Conservation (phyloP, 2,888 invertebrate genomes). For the Nomada ruficornis region DNA sequence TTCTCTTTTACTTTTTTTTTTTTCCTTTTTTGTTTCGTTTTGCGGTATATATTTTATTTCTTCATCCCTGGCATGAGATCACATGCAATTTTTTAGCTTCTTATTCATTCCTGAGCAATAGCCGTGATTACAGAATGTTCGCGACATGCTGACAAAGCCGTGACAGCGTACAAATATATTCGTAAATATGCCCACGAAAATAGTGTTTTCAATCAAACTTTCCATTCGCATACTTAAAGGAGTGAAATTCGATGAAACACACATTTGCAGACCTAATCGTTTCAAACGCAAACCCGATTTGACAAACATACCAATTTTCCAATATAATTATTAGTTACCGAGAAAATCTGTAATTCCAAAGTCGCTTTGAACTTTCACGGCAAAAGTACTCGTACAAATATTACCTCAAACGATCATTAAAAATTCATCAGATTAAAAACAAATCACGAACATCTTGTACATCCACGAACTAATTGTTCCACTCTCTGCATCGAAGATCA, state of each 20-base stretch:
- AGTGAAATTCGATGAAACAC: too few relatives aligned
- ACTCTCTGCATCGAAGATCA: constrained; percentile 36
- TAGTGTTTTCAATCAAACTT: too few relatives aligned
- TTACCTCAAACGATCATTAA: background rate
- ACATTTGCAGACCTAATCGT: too few relatives aligned
- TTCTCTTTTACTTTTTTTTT: background rate
- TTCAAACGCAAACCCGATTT: background rate
- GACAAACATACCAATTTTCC: background rate
- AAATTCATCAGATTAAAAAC: background rate
- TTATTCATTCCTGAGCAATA: constrained; percentile 18
- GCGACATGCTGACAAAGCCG: background rate
- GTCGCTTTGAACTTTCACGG: too few relatives aligned
- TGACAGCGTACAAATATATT: background rate
- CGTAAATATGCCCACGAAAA: background rate
- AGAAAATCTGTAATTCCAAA: too few relatives aligned
- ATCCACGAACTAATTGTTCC: background rate
- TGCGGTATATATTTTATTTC: constrained; percentile 31
- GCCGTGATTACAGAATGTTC: constrained; percentile 6
- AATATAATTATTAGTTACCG: too few relatives aligned
- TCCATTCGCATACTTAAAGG: too few relatives aligned
- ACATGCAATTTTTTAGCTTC: background rate
- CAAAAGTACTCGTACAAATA: background rate
- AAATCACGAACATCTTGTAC: constrained; percentile 19
- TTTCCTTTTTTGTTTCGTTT: background rate
- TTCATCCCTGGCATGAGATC: constrained; percentile 5